Evolutionary conservation across 2,113 vertebrate genomes (phyloP).

Genomic region (Pipra filicauda): DNA sequence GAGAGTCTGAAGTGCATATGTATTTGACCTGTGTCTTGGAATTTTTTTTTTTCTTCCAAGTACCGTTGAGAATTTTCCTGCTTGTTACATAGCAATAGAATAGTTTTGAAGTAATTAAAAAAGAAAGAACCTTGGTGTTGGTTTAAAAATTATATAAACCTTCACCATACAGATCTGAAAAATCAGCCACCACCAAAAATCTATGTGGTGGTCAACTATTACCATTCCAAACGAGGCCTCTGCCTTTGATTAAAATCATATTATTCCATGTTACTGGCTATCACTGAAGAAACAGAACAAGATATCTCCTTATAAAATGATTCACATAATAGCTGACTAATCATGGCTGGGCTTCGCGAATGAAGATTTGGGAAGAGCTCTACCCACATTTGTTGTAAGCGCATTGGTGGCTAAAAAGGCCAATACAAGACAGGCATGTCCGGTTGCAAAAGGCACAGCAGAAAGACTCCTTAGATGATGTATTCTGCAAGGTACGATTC

Average conservation of each 20-base stretch:
- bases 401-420: no score
- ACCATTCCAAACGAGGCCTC: neutral
- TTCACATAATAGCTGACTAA: neutral
- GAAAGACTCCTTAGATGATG: no score
- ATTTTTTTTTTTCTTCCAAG: neutral
- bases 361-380: no score
- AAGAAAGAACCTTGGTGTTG: neutral
- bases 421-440: no score
- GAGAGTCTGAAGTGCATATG: neutral
- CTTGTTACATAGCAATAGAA: neutral
- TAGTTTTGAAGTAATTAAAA: neutral
- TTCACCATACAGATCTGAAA: neutral
- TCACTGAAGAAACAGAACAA: neutral
- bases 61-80: neutral
- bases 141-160: neutral
- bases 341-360: neutral
- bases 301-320: neutral
- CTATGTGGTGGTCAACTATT: neutral
- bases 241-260: neutral
- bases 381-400: no score
- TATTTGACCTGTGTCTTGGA: neutral
- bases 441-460: no score
- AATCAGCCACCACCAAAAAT: neutral
- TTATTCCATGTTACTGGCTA: neutral
- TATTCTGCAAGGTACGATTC: no score